phyloP scores from a whole-genome alignment of 2,113 vertebrate species.

The Carassius carassius region DNA sequence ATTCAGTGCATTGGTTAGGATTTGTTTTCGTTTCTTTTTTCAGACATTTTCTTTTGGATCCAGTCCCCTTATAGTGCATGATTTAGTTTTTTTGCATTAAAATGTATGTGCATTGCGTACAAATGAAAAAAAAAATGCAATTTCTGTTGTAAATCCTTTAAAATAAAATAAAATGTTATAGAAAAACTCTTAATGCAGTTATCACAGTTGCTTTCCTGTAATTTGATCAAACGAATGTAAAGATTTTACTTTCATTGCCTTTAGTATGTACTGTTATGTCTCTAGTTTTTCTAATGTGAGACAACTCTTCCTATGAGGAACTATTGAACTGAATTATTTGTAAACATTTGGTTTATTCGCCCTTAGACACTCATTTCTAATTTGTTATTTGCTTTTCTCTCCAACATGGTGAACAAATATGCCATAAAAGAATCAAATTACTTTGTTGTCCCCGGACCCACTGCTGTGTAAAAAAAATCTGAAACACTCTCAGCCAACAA shows the following conservation, averaged over 20 bases:
- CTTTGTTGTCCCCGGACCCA: background rate
- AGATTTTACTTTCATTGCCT: background rate
- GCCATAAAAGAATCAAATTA: constrained; percentile 5
- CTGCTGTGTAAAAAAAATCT: constrained; percentile 1
- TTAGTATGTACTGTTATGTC: background rate
- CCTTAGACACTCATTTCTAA: constrained; percentile 27
- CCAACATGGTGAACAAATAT: background rate
- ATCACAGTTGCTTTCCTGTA: background rate
- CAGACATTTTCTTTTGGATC: background rate
- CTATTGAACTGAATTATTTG: constrained; percentile 10
- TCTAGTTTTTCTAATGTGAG: background rate
- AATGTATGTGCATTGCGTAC: constrained; percentile 54
- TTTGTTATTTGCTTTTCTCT: constrained; percentile 3
- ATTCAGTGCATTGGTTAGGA: background rate
- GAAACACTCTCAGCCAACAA: constrained; percentile 22
- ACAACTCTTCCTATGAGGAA: background rate
- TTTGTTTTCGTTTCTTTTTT: background rate
- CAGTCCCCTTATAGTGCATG: background rate
- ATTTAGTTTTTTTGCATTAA: constrained; percentile 46
- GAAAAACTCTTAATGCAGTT: background rate
- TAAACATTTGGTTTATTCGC: constrained; percentile 1
- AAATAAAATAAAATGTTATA: constrained; percentile 62
- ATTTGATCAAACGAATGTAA: background rate
- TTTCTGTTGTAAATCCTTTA: constrained; percentile 69
- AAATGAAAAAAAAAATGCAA: constrained; percentile 28